phyloP scores from a whole-genome alignment of 2,888 invertebrate species.

The Cremastinae sp. region DNA sequence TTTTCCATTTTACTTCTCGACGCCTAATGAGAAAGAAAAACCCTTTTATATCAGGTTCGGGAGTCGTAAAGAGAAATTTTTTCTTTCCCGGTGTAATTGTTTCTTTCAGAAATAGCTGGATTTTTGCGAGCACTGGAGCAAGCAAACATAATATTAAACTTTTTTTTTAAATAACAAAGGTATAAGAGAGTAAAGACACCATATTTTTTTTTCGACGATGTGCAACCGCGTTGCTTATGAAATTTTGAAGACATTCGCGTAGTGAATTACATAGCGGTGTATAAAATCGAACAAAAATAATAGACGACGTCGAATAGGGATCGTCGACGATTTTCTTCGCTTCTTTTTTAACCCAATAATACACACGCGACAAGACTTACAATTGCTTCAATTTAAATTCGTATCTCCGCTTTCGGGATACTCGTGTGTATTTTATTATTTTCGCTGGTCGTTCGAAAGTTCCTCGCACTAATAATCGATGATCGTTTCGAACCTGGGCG shows the following conservation, averaged over 20 bases:
- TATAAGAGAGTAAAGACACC: too few relatives aligned
- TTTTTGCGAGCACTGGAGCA: too few relatives aligned
- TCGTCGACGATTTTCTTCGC: slow-evolving; percentile 11
- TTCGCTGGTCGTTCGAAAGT: neutral
- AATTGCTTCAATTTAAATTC: slow-evolving; percentile 46
- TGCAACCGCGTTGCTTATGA: slow-evolving; percentile 24
- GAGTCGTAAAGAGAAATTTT: slow-evolving; percentile 61
- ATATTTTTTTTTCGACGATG: slow-evolving; percentile 42
- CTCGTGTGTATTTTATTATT: slow-evolving; percentile 1
- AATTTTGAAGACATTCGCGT: slow-evolving; percentile 47
- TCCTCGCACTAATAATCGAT: neutral
- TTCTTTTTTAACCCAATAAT: neutral
- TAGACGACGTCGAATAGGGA: slow-evolving; percentile 30
- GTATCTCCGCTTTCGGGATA: neutral
- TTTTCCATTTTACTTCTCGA: slow-evolving; percentile 59
- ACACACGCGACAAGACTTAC: slow-evolving; percentile 49
- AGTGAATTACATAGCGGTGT: neutral
- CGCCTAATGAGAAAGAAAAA: slow-evolving; percentile 76
- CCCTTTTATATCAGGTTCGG: slow-evolving; percentile 64
- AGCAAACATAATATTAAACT: too few relatives aligned
- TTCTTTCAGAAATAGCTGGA: slow-evolving; percentile 58
- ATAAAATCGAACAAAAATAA: slow-evolving; percentile 32
- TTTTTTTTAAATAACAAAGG: too few relatives aligned
- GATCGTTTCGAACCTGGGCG: too few relatives aligned
- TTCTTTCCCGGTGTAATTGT: slow-evolving; percentile 71